These are phyloP conservation scores for Umimayanthus kanabou DNA, from an alignment of 92 coral and sea anemone species.

Conservation along the genomic window DNA sequence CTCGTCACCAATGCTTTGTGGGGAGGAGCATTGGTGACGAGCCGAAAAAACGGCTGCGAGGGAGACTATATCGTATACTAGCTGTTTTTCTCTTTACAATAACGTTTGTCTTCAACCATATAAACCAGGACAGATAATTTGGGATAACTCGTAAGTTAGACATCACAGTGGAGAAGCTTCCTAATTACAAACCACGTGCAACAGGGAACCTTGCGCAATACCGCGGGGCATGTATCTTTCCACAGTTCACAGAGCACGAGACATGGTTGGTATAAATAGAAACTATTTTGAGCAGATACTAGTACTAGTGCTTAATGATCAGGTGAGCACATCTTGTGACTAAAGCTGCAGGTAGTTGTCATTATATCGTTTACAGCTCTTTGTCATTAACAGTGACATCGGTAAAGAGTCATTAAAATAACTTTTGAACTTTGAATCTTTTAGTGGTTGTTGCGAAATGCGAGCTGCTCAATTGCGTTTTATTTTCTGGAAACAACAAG, in stretches of 20 bases:
- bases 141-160: not conserved
- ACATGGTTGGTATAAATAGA: not conserved
- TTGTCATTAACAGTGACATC: not conserved
- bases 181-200: not conserved
- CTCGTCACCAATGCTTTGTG: no score
- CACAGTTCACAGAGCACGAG: not conserved
- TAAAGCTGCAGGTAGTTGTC: not conserved
- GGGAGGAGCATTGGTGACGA: no score
- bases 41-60: no score
- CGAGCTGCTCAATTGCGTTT: not conserved
- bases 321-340: not conserved
- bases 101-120: not conserved
- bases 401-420: not conserved
- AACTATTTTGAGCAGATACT: not conserved
- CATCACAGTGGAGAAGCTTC: not conserved
- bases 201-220: not conserved
- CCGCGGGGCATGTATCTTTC: not conserved
- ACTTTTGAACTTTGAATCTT: not conserved
- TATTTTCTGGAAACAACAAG: no score
- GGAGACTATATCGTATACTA: no score
- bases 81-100: no score
- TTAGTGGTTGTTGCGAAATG: not conserved
- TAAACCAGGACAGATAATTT: not conserved
- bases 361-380: no score
- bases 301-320: not conserved